Evolutionary conservation across 64 coral and sea anemone species (phyloP), one percentile per base, ranked within the genome.

Genomic region (Orbicella faveolata): DNA sequence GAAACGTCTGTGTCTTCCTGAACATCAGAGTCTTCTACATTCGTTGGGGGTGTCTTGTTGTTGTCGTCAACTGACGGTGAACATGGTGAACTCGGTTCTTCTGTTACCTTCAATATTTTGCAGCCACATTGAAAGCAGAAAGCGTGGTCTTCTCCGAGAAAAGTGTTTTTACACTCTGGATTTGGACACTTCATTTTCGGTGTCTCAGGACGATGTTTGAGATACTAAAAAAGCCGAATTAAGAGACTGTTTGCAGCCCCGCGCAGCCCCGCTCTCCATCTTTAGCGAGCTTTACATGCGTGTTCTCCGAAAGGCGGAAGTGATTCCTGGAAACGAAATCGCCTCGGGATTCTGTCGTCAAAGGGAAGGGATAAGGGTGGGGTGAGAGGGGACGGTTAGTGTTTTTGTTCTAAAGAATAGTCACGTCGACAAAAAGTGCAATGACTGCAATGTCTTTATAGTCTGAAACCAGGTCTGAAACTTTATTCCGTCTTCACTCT

Each of bases 231-330:
- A 9, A 23, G 7, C n/a, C n/a, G n/a, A n/a, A 70, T 21, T 30
- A 21, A 70, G 23, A 70, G 9, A 9, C 21, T 69, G 5, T 67
- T 23, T 21, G n/a, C n/a, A n/a, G n/a, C n/a, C n/a, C n/a, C n/a
- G n/a, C n/a, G 20, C 20, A n/a, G n/a, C 23, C 9, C 20, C 9
- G n/a, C 21, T 10, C 25, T 1, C 1, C 21, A 26, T n/a, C 25
- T 25, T 70, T 6, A 6, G 2, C 67, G 67, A 11, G 67, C 21
- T 11, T 25, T 25, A 70, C 25, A 3, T 39, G n/a, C 30, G 37
- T 16, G 39, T 78, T 78, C 44, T 78, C 9, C 9, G 75, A 78
- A 78, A 78, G 75, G 20, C 75, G 75, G 75, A 78, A 78, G 75
- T 78, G 20, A n/a, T 78, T 78, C 75, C 41, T 78, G 75, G 75